Base-by-base conservation (phyloP, 2,888 invertebrate genomes). In the Cabera pusaria region DNA sequence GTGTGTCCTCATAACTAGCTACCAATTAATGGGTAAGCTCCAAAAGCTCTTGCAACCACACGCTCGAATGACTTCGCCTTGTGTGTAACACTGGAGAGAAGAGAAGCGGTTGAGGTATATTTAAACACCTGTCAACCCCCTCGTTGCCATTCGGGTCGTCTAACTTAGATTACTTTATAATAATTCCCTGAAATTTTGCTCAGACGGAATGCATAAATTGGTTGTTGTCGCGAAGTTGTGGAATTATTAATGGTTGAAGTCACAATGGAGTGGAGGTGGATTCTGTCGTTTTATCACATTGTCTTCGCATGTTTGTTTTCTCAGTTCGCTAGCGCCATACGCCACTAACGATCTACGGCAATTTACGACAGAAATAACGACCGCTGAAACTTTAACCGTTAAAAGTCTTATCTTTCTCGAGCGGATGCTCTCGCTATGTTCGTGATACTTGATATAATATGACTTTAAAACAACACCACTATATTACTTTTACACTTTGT, bases 111-210 rank as follows among this genome's bases (percentile, higher is more conserved):
- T 66, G 58, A 62, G 65, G 70, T 79, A 74, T 78, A 80, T 79
- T 79, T 80, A 76, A 83, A 78, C 81, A 84, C 77, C 80, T 85
- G 80, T 78, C 83, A 81, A 69, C 72, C 68, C 71, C 66, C 72
- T 64, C 70, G 67, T 68, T 67, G 66, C 67, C 66, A 70, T 62
- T 59, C 67, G 72, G 71, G 61, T 73, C 72, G 73, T 48, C 76
- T 75, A 86, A 87, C 82, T 86, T 84, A 81, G 79, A 87, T 87
- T 85, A 81, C 86, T 83, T 83, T 80, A 79, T 83, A 86, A 84
- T 84, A 78, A 84, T 78, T 69, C 68, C 51, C 61, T 64, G 66
- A 72, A 75, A 77, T 76, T 72, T 74, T 69, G 72, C 70, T 74
- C 65, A 74, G 71, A 72, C 68, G 64, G 73, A 73, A 78, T 75